A percentile compares a stretch with the other conserved stretches of the same genome.
Evolutionary conservation across 2,113 vertebrate species (phyloP).

Genomic region (Sinocyclocheilus maitianheensis): DNA sequence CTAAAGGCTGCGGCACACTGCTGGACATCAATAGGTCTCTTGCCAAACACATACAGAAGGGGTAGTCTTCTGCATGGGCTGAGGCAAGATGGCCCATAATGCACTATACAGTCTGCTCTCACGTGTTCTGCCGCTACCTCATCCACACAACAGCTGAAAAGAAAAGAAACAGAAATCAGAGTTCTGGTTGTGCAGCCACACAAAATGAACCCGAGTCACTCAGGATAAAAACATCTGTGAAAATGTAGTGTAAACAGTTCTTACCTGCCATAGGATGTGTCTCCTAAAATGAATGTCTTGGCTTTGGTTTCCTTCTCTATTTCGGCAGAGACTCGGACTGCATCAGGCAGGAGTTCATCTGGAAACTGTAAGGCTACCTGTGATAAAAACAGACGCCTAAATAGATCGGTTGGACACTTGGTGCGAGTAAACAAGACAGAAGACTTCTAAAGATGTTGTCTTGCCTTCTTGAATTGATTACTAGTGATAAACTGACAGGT

Average conservation of each 20-base stretch:
- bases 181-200: not conserved
- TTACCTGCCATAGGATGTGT: slow-evolving; percentile 96
- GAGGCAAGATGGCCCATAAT: slow-evolving; percentile 89
- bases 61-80: slow-evolving; percentile 85
- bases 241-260: not conserved
- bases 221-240: not conserved
- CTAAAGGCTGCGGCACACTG: slow-evolving; percentile 78
- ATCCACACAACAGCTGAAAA: slow-evolving; percentile 91
- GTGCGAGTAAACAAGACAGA: not conserved
- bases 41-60: slow-evolving; percentile 84
- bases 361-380: slow-evolving; percentile 96
- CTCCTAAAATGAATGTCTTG: slow-evolving; percentile 85
- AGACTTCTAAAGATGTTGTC: not conserved
- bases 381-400: not conserved
- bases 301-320: slow-evolving; percentile 77
- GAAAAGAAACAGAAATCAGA: not conserved
- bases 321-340: slow-evolving; percentile 73
- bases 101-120: slow-evolving; percentile 83
- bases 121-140: slow-evolving; percentile 90
- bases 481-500: slow-evolving; percentile 71
- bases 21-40: slow-evolving; percentile 72
- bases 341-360: slow-evolving; percentile 84
- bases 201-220: not conserved
- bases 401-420: not conserved
- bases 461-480: slow-evolving; percentile 69